These are phyloP conservation scores for Apistogramma diplotaenia DNA, from an alignment of 2,113 vertebrate genomes.

Conservation along the genomic window DNA sequence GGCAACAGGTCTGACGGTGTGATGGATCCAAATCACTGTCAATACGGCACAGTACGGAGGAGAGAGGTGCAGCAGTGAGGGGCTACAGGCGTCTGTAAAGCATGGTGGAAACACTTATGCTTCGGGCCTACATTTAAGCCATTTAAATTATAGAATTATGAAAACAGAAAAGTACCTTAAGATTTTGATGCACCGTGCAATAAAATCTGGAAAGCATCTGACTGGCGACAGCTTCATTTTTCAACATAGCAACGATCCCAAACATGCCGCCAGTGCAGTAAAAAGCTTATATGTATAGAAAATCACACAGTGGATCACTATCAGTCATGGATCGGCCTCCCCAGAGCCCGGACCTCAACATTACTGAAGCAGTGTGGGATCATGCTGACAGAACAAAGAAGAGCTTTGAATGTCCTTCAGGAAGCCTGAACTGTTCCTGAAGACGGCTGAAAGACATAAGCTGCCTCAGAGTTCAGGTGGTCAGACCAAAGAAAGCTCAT, in stretches of 20 bases:
- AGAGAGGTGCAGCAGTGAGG: too few relatives aligned
- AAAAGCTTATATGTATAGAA: too few relatives aligned
- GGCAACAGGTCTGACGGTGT: neutral
- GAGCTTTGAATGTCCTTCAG: neutral
- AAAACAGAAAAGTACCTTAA: rapidly evolving
- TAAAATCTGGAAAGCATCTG: neutral
- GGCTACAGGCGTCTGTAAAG: too few relatives aligned
- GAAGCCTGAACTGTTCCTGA: neutral
- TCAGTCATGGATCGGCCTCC: neutral
- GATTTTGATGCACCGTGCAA: neutral
- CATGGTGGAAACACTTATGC: too few relatives aligned
- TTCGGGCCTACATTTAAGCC: too few relatives aligned
- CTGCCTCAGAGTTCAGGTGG: neutral
- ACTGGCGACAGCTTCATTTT: neutral
- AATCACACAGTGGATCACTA: neutral
- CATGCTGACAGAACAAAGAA: rapidly evolving
- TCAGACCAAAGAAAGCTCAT: neutral
- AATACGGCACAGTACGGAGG: too few relatives aligned
- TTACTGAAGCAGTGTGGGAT: neutral
- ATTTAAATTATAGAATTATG: neutral
- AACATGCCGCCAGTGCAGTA: neutral
- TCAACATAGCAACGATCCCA: neutral
- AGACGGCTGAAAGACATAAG: neutral
- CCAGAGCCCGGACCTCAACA: neutral
- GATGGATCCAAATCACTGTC: neutral